A percentile compares a stretch with the other conserved stretches of the same genome.
phyloP scores from a whole-genome alignment of 2,888 invertebrate genomes.

The Cremastinae sp. region DNA sequence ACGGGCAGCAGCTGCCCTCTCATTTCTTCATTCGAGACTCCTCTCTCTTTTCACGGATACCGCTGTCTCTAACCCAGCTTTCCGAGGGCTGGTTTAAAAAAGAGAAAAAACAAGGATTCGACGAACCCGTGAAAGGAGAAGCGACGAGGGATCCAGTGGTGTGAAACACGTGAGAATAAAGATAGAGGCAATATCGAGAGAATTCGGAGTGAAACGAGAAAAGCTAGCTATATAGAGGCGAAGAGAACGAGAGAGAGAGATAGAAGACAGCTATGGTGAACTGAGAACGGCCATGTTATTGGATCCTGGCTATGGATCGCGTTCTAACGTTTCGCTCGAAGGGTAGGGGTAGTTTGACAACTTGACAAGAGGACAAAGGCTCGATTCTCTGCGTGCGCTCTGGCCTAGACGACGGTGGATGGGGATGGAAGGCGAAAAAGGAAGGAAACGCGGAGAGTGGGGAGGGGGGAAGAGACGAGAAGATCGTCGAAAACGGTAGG shows the following conservation, averaged over 20 bases:
- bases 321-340: constrained; percentile 21
- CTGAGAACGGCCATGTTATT: constrained; percentile 72
- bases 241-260: constrained; percentile 39
- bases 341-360: constrained; percentile 79
- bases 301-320: constrained; percentile 66
- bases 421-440: constrained; percentile 60
- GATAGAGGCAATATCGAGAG: constrained; percentile 58
- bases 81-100: constrained; percentile 13
- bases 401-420: constrained; percentile 64
- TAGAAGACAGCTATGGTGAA: constrained; percentile 13
- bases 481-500: constrained; percentile 43
- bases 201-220: constrained; percentile 48
- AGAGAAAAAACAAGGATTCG: constrained; percentile 17
- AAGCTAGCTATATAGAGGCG: constrained; percentile 39
- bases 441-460: constrained; percentile 46
- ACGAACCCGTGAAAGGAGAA: constrained; percentile 12
- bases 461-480: constrained; percentile 57
- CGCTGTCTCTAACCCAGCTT: constrained; percentile 1
- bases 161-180: constrained; percentile 46
- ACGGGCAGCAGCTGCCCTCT: constrained; percentile 45
- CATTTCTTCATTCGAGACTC: constrained; percentile 29
- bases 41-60: constrained; percentile 7
- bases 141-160: constrained; percentile 10
- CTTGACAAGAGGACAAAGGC: constrained; percentile 80
- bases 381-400: constrained; percentile 69